Evolutionary conservation across 2,113 vertebrate genomes (phyloP), one percentile per base, ranked within the genome.

Genomic region (Mus pahari): DNA sequence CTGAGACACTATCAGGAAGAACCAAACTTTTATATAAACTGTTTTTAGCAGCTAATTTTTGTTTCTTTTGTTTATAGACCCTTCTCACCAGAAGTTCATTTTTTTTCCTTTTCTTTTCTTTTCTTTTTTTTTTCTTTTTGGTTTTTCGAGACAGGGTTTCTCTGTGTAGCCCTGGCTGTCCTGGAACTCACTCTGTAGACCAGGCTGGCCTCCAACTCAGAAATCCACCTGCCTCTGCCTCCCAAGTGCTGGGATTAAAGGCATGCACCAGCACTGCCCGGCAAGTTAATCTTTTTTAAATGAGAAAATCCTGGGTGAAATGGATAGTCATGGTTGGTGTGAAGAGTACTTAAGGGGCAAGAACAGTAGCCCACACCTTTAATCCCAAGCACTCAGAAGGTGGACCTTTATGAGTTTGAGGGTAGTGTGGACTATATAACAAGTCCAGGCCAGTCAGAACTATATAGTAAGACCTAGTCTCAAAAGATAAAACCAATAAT

Each of bases 221-320:
- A 48, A 48, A 48, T 48, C 48, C 7, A 7, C 48, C 48, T 48
- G 48, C 48, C 48, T 48, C 48, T 48, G 48, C 48, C 48, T 7
- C 48, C 48, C 7, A 7, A 48, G 48, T 48, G 48, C 48, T 48
- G 48, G 48, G 48, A 48, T 48, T 48, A 48, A 48, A 48, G 48
- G 48, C 4, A 7, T 48, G 48, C 48, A 7, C 48, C 48, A 48
- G 5, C 48, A 48, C n/a, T 4, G 48, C 48, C 48, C 48, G 48
- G 48, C 48, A 48, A 48, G 48, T 48, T 48, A 48, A 48, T 48
- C 7, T 48, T 48, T 48, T 90, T 81, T 50, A 79, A 78, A 45
- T 31, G 58, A 84, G 45, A 90, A 95, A 98, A 82, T 96, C 90
- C 94, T 53, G 71, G 20, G 11, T 64, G 53, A 94, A 95, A 81